Conservation (phyloP, 1,140 invertebrate genomes). For the Polypedilum pembai region DNA sequence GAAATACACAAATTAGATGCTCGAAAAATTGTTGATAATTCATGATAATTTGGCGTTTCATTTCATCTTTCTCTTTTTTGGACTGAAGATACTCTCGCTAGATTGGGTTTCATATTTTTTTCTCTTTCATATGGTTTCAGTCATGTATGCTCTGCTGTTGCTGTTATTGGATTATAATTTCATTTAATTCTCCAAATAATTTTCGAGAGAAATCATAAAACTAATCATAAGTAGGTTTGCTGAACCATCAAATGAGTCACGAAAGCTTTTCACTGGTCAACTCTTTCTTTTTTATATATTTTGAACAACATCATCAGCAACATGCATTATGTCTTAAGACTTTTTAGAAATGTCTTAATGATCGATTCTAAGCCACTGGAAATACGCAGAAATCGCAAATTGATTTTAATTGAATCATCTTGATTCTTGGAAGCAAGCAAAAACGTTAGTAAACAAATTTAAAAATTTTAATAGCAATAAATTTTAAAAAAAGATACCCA, state of each 20-base stretch:
- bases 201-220: slow-evolving; percentile 9
- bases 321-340: not conserved
- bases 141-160: too few species aligned
- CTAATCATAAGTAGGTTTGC: slow-evolving; percentile 5
- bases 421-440: too few species aligned
- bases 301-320: not conserved
- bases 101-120: not conserved
- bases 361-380: not conserved
- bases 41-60: slow-evolving; percentile 12
- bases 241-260: slow-evolving; percentile 9
- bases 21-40: slow-evolving; percentile 1
- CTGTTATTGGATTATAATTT: not conserved
- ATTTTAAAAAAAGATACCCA: too few species aligned
- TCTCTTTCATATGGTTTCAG: too few species aligned
- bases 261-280: not conserved
- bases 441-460: too few species aligned
- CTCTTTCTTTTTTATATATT: not conserved
- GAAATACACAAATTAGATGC: slow-evolving; percentile 18
- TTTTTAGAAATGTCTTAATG: not conserved
- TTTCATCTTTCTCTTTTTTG: not conserved
- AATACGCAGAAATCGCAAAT: not conserved
- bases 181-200: not conserved
- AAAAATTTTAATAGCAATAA: too few species aligned
- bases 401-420: too few species aligned
- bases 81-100: not conserved